These are phyloP conservation scores for Eupithecia abbreviata DNA, from an alignment of 2,888 invertebrate species.

Conservation along the genomic window DNA sequence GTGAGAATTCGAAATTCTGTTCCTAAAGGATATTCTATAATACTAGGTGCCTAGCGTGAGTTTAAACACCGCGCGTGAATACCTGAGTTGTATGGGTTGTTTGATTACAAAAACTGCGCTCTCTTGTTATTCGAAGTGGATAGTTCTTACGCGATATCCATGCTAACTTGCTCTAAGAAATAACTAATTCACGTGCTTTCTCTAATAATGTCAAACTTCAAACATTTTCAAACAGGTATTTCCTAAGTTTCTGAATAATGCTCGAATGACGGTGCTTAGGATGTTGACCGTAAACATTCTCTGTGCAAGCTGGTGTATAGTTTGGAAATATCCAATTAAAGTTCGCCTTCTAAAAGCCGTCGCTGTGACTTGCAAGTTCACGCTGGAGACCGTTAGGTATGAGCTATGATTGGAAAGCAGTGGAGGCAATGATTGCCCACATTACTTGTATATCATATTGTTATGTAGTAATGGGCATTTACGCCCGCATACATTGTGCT, in stretches of 20 bases:
- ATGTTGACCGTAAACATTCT: slow-evolving; percentile 24
- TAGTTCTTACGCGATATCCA: neutral
- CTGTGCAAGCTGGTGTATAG: slow-evolving; percentile 22
- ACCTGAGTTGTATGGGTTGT: neutral
- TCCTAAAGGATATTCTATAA: neutral
- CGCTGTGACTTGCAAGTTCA: slow-evolving; percentile 27
- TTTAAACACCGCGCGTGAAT: neutral
- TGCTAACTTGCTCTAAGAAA: neutral
- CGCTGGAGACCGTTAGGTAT: slow-evolving; percentile 1
- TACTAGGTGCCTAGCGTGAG: neutral
- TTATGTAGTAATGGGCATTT: neutral
- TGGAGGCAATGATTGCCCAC: slow-evolving; percentile 10
- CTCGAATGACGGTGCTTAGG: slow-evolving; percentile 11
- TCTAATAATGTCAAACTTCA: slow-evolving; percentile 3
- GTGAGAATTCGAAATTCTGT: too few species aligned
- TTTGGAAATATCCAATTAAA: slow-evolving; percentile 31
- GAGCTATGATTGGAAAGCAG: slow-evolving; percentile 1
- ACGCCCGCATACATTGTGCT: neutral
- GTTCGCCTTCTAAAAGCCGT: slow-evolving; percentile 10
- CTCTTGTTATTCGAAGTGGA: neutral
- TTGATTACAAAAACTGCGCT: neutral
- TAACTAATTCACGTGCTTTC: neutral
- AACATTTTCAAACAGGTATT: neutral
- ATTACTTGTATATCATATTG: neutral
- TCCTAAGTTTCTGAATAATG: slow-evolving; percentile 18